Conservation (phyloP, 1,140 invertebrate species). For the Eueides isabella region DNA sequence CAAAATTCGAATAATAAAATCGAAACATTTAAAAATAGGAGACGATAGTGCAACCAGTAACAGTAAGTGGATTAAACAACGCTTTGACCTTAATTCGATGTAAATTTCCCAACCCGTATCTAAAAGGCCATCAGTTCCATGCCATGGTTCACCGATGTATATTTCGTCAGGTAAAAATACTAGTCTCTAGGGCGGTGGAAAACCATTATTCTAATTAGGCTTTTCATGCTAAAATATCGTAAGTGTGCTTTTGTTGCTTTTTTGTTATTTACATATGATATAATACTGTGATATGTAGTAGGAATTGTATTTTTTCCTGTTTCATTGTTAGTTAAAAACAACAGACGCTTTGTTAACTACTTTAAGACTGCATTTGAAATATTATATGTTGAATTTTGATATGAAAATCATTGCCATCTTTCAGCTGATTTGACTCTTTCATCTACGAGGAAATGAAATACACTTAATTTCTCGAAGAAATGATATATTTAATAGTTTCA, state of each 20-base stretch:
- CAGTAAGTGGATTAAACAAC: conserved; percentile 53
- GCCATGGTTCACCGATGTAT: conserved; percentile 6
- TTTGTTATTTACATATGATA: not conserved
- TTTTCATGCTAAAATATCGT: conserved; percentile 17
- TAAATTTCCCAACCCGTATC: conserved; percentile 44
- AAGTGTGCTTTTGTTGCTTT: not conserved
- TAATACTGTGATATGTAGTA: no score
- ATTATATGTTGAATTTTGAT: no score
- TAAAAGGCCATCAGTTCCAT: conserved; percentile 17
- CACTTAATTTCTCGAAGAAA: no score
- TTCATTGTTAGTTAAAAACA: no score
- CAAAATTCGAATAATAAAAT: not conserved
- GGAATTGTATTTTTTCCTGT: no score
- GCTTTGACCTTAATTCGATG: conserved; percentile 54
- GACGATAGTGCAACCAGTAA: not conserved
- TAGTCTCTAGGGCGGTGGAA: conserved; percentile 21
- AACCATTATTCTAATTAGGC: conserved; percentile 35
- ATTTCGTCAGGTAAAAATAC: conserved; percentile 35
- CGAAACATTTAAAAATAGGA: not conserved
- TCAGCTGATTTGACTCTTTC: no score
- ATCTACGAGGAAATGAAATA: no score
- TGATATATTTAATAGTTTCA: no score
- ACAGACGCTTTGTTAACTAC: no score
- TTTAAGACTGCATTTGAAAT: no score
- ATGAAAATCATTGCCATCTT: no score